Base-by-base conservation (phyloP, 2,797 vertebrate genomes). In the Pagetopsis macropterus region DNA sequence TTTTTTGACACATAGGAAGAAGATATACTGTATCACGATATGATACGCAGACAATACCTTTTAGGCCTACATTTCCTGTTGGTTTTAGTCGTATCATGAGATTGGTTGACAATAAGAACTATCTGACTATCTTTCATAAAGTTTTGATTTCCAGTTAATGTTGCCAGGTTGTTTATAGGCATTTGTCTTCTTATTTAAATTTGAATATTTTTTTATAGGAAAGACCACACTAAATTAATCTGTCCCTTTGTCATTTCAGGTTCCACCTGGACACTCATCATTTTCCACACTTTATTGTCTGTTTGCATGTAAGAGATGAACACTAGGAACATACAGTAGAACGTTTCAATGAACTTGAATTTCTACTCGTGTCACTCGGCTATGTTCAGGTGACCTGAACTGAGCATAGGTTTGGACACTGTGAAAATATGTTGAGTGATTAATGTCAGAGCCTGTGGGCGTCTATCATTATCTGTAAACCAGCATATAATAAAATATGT, bases 191-290 rank as follows among this genome's bases (percentile, higher is more conserved):
- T 44, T 49, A 49, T 49, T 9, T 16, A 54, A 21, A n/a, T 17
- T 23, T 44, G 19, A 59, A n/a, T 59, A 1, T 40, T 40, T 48
- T 16, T 31, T n/a, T 50, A 8, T 40, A 19, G 13, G 19, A 48
- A 21, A 2, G 11, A 58, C 44, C 9, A 58, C 40, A 55, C 1
- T 27, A 8, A 64, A 23, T 23, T 1, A 7, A 48, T 12, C 4
- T 33, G 3, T 14, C 1, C 17, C 5, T 66, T 58, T 82, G 19
- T 73, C 46, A 59, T 65, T 71, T 73, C 78, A 87, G 86, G 68
- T 73, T 27, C 31, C 15, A 5, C 3, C 46, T 76, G 79, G 76
- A 78, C 27, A 0, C 57, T 79, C 3, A 1, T 69, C 16, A 64
- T 82, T 12, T 58, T 84, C 16, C 68, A 70, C 21, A 31, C 33